Conservation (phyloP, 2,888 invertebrate species). For the Dugesia japonica region DNA sequence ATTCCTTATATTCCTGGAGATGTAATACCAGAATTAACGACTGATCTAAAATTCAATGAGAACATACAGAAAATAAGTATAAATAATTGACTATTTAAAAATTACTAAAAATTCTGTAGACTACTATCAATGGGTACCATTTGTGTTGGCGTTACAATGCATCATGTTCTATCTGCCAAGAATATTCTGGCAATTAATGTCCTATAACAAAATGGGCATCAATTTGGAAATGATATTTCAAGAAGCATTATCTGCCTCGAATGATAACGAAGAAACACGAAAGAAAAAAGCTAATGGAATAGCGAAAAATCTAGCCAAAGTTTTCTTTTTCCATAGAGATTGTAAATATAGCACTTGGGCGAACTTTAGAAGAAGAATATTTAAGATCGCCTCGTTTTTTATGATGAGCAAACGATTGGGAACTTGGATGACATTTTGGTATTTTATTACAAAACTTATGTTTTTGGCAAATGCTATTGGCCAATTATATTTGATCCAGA, state of each 20-base stretch:
- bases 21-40: background rate
- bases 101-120: background rate
- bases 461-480: background rate
- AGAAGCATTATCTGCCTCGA: background rate
- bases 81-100: background rate
- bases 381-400: constrained; percentile 13
- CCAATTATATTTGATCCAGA: background rate
- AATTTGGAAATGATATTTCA: background rate
- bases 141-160: background rate
- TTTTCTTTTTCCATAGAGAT: background rate
- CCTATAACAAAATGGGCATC: constrained; percentile 8
- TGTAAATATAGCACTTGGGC: background rate
- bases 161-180: constrained; percentile 8
- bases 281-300: constrained; percentile 1
- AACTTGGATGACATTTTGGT: background rate
- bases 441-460: background rate
- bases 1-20: background rate
- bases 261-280: background rate
- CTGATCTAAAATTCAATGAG: background rate
- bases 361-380: background rate
- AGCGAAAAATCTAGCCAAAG: background rate
- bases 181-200: background rate
- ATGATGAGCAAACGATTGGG: constrained; percentile 10
- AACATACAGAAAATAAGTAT: background rate
- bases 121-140: background rate